Base-by-base conservation (phyloP, 23 tunicate species). In the Clavelina lepadiformis region DNA sequence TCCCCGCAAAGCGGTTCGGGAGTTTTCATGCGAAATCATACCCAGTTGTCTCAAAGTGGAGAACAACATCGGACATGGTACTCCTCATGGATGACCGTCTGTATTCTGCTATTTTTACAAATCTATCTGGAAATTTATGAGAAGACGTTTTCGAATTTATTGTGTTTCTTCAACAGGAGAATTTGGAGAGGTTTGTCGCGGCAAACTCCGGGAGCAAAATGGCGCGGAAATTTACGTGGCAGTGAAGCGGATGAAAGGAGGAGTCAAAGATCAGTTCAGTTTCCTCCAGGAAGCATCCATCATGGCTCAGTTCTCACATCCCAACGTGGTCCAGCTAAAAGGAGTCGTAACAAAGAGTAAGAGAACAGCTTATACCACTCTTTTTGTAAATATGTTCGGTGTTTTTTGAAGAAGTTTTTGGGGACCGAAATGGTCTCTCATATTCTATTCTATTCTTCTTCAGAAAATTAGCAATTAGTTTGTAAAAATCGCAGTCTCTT, bases 291-390 rank as follows among this genome's bases (percentile, higher is more conserved):
- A 80, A 30, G 86, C 86, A 1, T 62, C 69, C 32, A 71, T 78
- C 45, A 80, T 80, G 86, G 86, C 78, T 13, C 86, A 80, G 72
- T 80, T 80, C 29, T 70, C 76, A 0, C 86, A 80, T 53, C 86
- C 86, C 18, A 80, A 80, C 26, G 72, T 85, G 24, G 50, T 85
- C 46, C 63, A 35, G 23, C 61, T 85, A 11, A 77, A 85, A 61
- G 94, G 94, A 28, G 94, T 85, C 19, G 84, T 85, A 3, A 85
- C 94, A 6, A 70, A 70, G 77, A 61, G 77, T 80, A 63, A 61
- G 86, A 58, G 22, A 1, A 28, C 3, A 23, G n/a, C n/a, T n/a
- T n/a, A n/a, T n/a, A n/a, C n/a, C n/a, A n/a, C n/a, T n/a, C n/a
- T n/a, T n/a, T n/a, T n/a, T n/a, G n/a, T n/a, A n/a, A n/a, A n/a